Conservation (phyloP, 2,113 vertebrate species). For the Agelaius tricolor region DNA sequence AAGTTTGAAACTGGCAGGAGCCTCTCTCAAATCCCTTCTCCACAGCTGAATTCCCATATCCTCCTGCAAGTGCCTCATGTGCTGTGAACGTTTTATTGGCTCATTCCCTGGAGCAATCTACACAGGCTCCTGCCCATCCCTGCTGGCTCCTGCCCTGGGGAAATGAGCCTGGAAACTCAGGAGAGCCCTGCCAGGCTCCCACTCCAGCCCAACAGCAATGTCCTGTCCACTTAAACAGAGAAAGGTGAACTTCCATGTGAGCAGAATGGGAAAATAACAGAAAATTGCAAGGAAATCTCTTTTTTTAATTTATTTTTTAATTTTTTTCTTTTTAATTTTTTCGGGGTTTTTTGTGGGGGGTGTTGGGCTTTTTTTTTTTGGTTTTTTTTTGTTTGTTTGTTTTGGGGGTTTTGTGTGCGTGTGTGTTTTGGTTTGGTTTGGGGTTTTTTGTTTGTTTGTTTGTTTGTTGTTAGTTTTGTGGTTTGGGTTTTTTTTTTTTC, state of each 20-base stretch:
- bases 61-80: neutral
- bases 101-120: neutral
- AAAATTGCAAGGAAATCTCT: neutral
- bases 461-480: too few species aligned
- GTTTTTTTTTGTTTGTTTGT: too few species aligned
- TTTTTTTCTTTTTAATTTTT: too few species aligned
- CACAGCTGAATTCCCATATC: neutral
- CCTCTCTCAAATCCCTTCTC: neutral
- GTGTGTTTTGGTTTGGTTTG: too few species aligned
- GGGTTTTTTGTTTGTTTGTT: neutral
- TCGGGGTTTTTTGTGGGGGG: too few species aligned
- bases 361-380: too few species aligned
- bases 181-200: fast-evolving
- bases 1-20: conserved; percentile 17
- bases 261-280: fast-evolving
- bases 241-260: neutral
- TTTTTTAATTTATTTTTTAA: neutral
- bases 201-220: neutral
- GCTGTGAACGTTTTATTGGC: neutral
- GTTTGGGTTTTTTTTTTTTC: neutral
- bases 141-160: neutral
- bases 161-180: neutral
- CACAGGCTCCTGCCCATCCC: neutral
- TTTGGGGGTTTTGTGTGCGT: too few species aligned
- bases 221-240: neutral